A percentile compares a stretch with the other conserved stretches of the same genome.
Conservation (phyloP, 30 jellyfish, hydroid and myxozoan species). For the Phacellophora camtschatica region DNA sequence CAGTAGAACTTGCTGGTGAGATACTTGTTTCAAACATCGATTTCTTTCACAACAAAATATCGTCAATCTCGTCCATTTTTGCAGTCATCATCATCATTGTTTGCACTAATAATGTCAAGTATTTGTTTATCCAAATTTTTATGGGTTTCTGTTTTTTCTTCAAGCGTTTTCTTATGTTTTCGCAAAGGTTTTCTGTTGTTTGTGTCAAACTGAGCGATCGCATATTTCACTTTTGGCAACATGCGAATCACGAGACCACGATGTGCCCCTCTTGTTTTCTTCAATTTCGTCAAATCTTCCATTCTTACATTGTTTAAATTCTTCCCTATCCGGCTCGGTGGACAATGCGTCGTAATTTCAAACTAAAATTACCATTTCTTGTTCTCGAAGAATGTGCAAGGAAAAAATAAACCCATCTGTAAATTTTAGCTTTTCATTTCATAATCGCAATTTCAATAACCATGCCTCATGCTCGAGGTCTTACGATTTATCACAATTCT, state of each 20-base stretch:
- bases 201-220: neutral
- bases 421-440: too few species aligned
- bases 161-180: neutral
- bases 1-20: neutral
- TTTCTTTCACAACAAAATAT: neutral
- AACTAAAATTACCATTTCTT: too few species aligned
- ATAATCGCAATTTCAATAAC: too few species aligned
- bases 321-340: too few species aligned
- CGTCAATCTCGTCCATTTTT: neutral
- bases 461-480: too few species aligned
- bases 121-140: neutral
- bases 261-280: constrained; percentile 7
- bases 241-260: neutral
- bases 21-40: too few species aligned
- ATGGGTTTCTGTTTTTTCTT: neutral
- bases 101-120: neutral
- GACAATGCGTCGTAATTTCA: too few species aligned
- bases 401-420: too few species aligned
- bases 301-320: too few species aligned
- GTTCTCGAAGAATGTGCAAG: too few species aligned
- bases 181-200: neutral
- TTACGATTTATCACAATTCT: too few species aligned
- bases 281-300: neutral
- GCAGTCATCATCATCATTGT: neutral
- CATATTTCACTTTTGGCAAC: neutral